Evolutionary conservation across 1,140 invertebrate species (phyloP).

Genomic region (Pygmarrhopalites habei): DNA sequence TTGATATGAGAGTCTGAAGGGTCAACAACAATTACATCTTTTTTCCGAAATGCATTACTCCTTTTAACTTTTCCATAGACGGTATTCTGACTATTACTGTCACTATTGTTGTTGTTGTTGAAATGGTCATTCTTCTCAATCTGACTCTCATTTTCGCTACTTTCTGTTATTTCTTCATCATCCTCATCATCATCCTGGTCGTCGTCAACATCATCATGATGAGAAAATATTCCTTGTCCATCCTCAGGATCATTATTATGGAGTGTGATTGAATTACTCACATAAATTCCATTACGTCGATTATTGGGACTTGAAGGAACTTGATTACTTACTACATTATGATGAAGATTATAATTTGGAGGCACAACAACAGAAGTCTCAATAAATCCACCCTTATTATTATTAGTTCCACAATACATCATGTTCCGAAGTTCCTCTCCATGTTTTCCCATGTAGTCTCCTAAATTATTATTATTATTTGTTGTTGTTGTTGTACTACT

Average conservation of each 20-base stretch:
- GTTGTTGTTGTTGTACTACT: conserved; percentile 8
- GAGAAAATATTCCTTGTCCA: neutral
- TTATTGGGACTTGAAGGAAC: neutral
- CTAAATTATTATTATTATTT: neutral
- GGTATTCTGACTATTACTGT: neutral
- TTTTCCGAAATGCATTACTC: conserved; percentile 35
- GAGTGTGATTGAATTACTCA: conserved; percentile 22
- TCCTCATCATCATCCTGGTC: neutral
- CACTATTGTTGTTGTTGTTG: neutral
- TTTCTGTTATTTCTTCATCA: neutral
- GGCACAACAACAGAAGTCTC: neutral
- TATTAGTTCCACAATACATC: neutral
- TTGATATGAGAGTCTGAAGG: conserved; percentile 1
- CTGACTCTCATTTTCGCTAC: neutral
- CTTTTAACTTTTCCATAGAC: conserved; percentile 32
- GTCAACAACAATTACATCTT: conserved; percentile 22
- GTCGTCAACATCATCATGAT: neutral
- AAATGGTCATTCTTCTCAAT: neutral
- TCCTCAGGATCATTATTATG: neutral
- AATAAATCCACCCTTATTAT: conserved; percentile 1
- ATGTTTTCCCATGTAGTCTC: neutral
- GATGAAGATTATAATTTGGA: neutral
- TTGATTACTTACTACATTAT: neutral
- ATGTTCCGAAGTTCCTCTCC: conserved; percentile 1
- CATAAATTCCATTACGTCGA: conserved; percentile 33